Conservation (phyloP, 2,113 vertebrate species). For the Oceanodroma tethys region DNA sequence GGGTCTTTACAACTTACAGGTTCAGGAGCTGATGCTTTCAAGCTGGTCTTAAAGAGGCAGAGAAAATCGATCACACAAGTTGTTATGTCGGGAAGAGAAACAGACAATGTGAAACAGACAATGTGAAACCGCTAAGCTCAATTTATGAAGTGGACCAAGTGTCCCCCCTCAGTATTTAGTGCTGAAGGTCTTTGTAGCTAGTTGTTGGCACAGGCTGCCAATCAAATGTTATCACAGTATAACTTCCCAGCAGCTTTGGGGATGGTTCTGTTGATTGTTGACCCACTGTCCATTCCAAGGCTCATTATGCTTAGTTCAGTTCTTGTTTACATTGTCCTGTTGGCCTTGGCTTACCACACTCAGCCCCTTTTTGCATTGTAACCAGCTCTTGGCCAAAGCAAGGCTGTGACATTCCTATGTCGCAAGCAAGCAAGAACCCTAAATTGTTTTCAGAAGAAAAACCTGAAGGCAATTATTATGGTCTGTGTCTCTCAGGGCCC, state of each 20-base stretch:
- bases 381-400: not conserved
- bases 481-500: not conserved
- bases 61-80: not conserved
- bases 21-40: not conserved
- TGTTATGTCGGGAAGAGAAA: not conserved
- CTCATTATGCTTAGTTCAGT: not conserved
- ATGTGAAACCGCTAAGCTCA: not conserved
- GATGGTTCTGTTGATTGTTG: not conserved
- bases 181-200: not conserved
- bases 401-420: not conserved
- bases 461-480: not conserved
- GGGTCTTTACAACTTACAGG: not conserved
- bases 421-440: not conserved
- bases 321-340: not conserved
- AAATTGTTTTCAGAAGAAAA: not conserved
- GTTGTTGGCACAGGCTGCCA: not conserved
- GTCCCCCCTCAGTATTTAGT: accelerated
- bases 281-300: not conserved
- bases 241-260: not conserved
- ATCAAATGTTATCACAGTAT: not conserved
- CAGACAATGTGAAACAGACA: not conserved
- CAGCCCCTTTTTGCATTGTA: not conserved
- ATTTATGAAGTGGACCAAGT: not conserved
- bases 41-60: not conserved
- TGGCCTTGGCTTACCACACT: not conserved